Base-by-base conservation (phyloP, 2,888 invertebrate species). In the Pogonocherus hispidulus region DNA sequence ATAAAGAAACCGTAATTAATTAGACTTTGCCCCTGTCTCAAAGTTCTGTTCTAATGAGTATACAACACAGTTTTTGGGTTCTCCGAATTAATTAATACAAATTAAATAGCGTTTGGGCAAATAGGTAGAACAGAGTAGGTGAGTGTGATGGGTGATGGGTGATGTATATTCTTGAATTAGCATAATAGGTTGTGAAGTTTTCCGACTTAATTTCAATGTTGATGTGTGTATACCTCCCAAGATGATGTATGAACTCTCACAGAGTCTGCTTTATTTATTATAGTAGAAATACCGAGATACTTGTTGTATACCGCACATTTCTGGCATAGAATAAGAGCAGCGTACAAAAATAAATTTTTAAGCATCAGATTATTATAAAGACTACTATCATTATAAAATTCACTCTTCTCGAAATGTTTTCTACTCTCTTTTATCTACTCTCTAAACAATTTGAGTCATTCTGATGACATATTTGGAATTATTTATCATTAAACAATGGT, bases 61-160 rank as follows among this genome's bases (percentile, higher is more conserved):
- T 71, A 71, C 69, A 73, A 71, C 23, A 69, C 65, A 69, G 59
- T 69, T 67, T 69, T 72, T 66, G 71, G 68, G 60, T 72, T 70
- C 69, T 55, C 22, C 47, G 72, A 74, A 74, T 74, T 74, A 74
- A 72, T 74, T 74, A 69, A 69, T 67, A 72, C 74, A 67, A 72
- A 74, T 74, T 71, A 69, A 73, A 68, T 69, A 69, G 57, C 44
- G 57, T 46, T 23, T 23, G 57, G 27, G 1, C 57, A 46, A 44
- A 20, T 23, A 37, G 22, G 37, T 32, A 44, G 37, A n/a, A 37
- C 4, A 5, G 37, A 41, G 2, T 14, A 35, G 20, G n/a, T n/a
- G 35, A 37, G 55, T 37, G 19, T n/a, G 41, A 14, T 35, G 20
- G 11, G 14, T 37, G 22, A 55, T 55, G 55, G 55, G 14, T 37